Conservation (phyloP, 1,140 invertebrate species). For the Cataglyphis hispanica region DNA sequence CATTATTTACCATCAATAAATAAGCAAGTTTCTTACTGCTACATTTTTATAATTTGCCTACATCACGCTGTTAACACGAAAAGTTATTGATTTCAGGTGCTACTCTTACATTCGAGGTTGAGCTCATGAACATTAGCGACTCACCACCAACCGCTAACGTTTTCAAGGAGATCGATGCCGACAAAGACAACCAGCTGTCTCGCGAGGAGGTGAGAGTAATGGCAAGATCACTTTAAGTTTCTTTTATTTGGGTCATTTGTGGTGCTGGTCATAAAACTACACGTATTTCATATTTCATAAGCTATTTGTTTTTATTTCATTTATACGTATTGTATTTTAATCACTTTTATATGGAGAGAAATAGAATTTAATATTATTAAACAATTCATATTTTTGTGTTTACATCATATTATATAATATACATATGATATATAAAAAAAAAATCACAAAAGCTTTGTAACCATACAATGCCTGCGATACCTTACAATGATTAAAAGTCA, state of each 20-base stretch:
- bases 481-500: neutral
- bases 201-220: constrained; percentile 95
- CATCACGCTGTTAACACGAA: neutral
- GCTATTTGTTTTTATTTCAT: neutral
- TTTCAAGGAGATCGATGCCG: constrained; percentile 97
- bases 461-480: neutral
- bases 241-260: constrained; percentile 73
- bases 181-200: constrained; percentile 95
- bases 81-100: constrained; percentile 88
- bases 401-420: neutral
- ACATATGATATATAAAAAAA: neutral
- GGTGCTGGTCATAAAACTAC: constrained; percentile 77
- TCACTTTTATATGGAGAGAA: neutral
- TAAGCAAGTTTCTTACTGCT: neutral
- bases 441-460: neutral
- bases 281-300: neutral
- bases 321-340: constrained; percentile 1
- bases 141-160: constrained; percentile 95
- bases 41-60: neutral
- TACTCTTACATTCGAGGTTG: constrained; percentile 96
- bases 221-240: constrained; percentile 87
- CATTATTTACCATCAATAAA: neutral
- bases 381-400: neutral
- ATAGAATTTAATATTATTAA: neutral
- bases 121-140: constrained; percentile 96